Base-by-base conservation (phyloP, 2,888 invertebrate genomes). In the Quadroppia sp. region DNA sequence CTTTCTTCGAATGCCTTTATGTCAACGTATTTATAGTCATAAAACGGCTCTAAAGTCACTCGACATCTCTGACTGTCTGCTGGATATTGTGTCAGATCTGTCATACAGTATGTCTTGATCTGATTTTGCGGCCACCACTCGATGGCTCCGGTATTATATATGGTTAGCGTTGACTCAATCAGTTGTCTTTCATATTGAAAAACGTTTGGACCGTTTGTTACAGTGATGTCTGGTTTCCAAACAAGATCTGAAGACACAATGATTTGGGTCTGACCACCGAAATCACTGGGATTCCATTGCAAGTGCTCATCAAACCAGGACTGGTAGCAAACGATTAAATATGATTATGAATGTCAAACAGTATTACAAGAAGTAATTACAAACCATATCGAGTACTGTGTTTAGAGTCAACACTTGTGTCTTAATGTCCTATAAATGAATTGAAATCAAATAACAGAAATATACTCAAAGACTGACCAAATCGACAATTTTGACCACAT, bases 11-110 rank as follows among this genome's bases (percentile, higher is more conserved):
- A n/a, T 1, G 25, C 1, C 15, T 32, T 61, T 30, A 61, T n/a
- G 61, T 61, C 61, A n/a, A 61, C 61, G 20, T 61, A 61, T 36
- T 61, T 61, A 28, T n/a, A n/a, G 28, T 61, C 61, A 36, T 32
- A 61, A 17, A 61, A 61, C 20, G 61, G 17, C 15, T 61, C 61
- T 2, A 61, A 7, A 17, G 61, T n/a, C n/a, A 61, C 9, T 36
- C 30, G 6, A 32, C 61, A 61, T 17, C 61, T 30, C 30, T 61
- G 61, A 2, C 1, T 36, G 36, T 61, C 61, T 25, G 15, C 17
- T 4, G 61, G 61, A 32, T 61, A 61, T 7, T 32, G 4, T 1
- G 2, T 30, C 30, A 61, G 32, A 30, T 61, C 36, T 9, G n/a
- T 30, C n/a, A n/a, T 30, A 32, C 61, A 61, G 9, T 32, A 61